Conservation (phyloP, 2,888 invertebrate genomes). For the Liopterus haemorrhoidalis region DNA sequence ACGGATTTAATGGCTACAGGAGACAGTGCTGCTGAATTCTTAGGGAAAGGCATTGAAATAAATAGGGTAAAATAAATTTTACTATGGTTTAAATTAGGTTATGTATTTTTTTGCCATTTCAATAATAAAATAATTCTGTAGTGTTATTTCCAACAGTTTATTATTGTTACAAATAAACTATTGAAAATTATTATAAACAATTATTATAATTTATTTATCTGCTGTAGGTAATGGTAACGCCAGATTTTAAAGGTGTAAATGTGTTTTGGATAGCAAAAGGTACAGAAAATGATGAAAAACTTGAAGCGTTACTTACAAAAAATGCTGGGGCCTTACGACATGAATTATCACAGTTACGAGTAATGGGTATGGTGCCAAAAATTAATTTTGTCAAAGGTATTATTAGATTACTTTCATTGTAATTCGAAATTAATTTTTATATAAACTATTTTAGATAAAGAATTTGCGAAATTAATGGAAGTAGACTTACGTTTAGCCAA, state of each 20-base stretch:
- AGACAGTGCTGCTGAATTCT: constrained; percentile 53
- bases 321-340: constrained; percentile 60
- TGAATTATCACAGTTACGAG: constrained; percentile 63
- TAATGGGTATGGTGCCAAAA: constrained; percentile 71
- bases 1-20: constrained; percentile 74
- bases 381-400: constrained; percentile 66
- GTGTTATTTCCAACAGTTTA: no score
- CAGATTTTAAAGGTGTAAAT: constrained; percentile 61
- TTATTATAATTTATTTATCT: constrained; percentile 14
- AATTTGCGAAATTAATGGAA: constrained; percentile 50
- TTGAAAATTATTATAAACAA: constrained; percentile 24
- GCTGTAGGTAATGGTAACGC: constrained; percentile 57
- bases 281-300: constrained; percentile 47
- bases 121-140: not conserved
- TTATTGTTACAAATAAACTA: constrained; percentile 4
- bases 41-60: constrained; percentile 66
- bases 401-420: no score
- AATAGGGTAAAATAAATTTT: constrained; percentile 50
- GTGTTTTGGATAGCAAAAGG: constrained; percentile 67
- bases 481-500: constrained; percentile 55
- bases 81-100: no score
- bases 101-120: not conserved
- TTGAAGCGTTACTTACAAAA: constrained; percentile 51
- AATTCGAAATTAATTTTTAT: no score
- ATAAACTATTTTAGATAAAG: constrained; percentile 49